Base-by-base conservation (phyloP, 2,113 vertebrate genomes). In the Cacatua alba region DNA sequence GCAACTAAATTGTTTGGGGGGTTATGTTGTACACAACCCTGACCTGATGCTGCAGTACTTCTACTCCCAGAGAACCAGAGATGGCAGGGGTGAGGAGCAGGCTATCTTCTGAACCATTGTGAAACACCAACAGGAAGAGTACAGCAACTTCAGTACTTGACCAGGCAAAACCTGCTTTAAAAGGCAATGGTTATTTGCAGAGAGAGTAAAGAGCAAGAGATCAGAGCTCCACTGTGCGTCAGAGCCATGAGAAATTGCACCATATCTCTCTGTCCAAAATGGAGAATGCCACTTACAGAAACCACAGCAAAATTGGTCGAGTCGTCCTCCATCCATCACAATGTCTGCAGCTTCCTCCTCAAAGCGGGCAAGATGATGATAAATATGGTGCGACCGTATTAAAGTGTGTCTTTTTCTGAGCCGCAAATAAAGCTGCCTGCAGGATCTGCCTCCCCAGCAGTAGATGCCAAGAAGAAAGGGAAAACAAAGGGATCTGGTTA, bases 241-340 rank as follows among this genome's bases (percentile, higher is more conserved):
- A 78, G 16, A 72, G 57, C n/a, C 71, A 76, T 3, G 1, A 94
- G 24, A 90, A 95, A 71, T 59, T 18, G 76, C 52, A 52, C 37
- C 11, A 0, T 6, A 44, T 77, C 55, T 71, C 75, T 70, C 65
- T 91, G 71, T 20, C n/a, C 64, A 53, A 19, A 82, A 81, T 31
- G 39, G 44, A 87, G 74, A 77, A 59, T 0, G 2, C 19, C 51
- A 46, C 52, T 72, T 78, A 82, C 7, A 87, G 78, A 75, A 92
- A 55, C 37, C 67, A 72, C 48, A 65, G 62, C 33, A 92, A 90
- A 90, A 94, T 46, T 64, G 39, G 33, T 46, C 2, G 3, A 53
- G 43, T 86, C 20, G 0, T 65, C 48, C 84, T 92, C 76, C 33
- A 94, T 79, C 83, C 71, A 57, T 95, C 82, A 84, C 55, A 78